Evolutionary conservation across 2,113 vertebrate genomes (phyloP).

Genomic region (Ptilorrhoa leucosticta): DNA sequence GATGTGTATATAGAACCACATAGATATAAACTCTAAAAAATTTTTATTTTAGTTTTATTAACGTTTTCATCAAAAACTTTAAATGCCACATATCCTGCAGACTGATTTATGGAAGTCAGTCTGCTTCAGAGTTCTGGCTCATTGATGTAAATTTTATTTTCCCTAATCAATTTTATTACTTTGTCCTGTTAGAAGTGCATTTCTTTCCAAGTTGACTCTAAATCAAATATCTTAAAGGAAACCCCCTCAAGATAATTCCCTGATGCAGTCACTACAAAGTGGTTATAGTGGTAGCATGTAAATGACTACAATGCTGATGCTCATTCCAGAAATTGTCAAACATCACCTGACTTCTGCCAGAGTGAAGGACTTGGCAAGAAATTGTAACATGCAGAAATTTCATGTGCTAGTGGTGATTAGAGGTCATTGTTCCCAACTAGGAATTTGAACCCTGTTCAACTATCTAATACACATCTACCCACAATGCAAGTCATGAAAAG

Average conservation of each 20-base stretch:
- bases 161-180: neutral
- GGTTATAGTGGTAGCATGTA: neutral
- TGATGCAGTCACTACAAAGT: neutral
- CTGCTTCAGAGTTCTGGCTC: neutral
- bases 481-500: neutral
- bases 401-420: neutral
- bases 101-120: neutral
- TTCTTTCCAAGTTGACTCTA: neutral
- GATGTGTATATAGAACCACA: neutral
- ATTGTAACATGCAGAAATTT: neutral
- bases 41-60: neutral
- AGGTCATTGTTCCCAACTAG: neutral
- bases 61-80: neutral
- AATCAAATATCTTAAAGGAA: neutral
- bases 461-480: neutral
- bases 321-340: neutral
- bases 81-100: neutral
- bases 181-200: neutral
- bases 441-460: neutral
- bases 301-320: neutral
- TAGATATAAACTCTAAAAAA: neutral
- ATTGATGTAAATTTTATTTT: neutral
- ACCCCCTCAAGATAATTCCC: neutral
- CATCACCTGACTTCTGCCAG: neutral
- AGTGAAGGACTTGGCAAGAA: neutral